Evolutionary conservation across 2,888 invertebrate species (phyloP).

Genomic region (Orgyia antiqua): DNA sequence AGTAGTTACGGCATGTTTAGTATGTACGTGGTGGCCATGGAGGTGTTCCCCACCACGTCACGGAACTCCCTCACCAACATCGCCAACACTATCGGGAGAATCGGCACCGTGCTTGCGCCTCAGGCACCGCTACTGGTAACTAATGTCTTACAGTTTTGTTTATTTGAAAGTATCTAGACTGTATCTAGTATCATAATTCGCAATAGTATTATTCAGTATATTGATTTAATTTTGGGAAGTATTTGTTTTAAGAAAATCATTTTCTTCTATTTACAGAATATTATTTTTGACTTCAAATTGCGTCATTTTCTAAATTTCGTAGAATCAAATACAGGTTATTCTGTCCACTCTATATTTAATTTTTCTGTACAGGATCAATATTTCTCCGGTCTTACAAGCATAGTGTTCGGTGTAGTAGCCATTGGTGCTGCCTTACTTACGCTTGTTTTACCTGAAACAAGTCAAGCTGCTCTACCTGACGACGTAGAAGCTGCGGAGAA

Average conservation of each 20-base stretch:
- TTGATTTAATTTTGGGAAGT: too few species aligned
- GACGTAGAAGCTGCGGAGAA: conserved; percentile 50
- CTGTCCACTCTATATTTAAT: too few species aligned
- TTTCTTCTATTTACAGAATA: too few species aligned
- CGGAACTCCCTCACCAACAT: conserved; percentile 81
- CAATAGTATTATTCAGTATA: too few species aligned
- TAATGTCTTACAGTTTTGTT: neutral
- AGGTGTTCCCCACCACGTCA: conserved; percentile 83
- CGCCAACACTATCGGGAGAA: conserved; percentile 81
- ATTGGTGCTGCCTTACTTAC: conserved; percentile 52
- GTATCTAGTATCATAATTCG: too few species aligned
- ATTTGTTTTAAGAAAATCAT: too few species aligned
- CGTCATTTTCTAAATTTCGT: too few species aligned
- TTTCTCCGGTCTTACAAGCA: conserved; percentile 54
- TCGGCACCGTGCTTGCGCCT: conserved; percentile 82
- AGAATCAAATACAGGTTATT: too few species aligned
- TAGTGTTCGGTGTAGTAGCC: conserved; percentile 54
- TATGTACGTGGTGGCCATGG: conserved; percentile 81
- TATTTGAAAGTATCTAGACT: neutral
- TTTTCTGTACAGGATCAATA: conserved; percentile 53
- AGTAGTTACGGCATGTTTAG: conserved; percentile 82
- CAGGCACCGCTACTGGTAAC: conserved; percentile 81
- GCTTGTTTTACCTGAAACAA: conserved; percentile 58
- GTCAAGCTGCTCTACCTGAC: conserved; percentile 48
- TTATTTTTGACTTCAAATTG: too few species aligned